Evolutionary conservation across 2,797 vertebrate species (phyloP), one percentile per base, ranked within the genome.

Genomic region (Eutrigla gurnardus): DNA sequence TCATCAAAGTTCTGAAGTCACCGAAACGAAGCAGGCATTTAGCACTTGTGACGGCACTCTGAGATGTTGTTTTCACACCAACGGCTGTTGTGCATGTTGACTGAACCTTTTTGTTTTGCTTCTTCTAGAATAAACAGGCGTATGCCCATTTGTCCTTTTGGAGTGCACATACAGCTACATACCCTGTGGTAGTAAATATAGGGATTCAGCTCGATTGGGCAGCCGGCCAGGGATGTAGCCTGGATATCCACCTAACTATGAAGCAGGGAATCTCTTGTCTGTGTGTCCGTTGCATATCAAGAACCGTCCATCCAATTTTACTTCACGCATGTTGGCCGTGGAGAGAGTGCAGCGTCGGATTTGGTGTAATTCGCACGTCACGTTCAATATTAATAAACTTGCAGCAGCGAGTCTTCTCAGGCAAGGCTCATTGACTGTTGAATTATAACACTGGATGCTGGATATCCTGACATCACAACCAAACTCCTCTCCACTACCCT

Each of bases 1-100:
- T 87, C 65, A 80, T 81, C 82, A 80, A 76, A 87, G 80, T 84
- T 82, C 70, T 12, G 71, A 74, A 74, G 70, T 68, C 68, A 49
- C 15, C 73, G 11, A 67, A 55, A 36, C 5, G 8, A 65, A 49
- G 35, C 12, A 50, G 66, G 37, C 45, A 14, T 81, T 90, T 84
- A 72, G 73, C 6, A 32, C 62, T 50, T 50, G 59, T 70, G 78
- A 83, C 78, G 55, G 62, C 62, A 54, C 62, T 70, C 74, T 54
- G 54, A 65, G 71, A 33, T 77, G 67, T 64, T 43, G 49, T 71
- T 62, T 62, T 45, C 40, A 62, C 40, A 52, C 43, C 60, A 50
- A 63, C 67, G 58, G 47, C 81, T 72, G 71, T 3, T 6, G n/a
- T 60, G 32, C 54, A 47, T 6, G 25, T 68, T 66, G 70, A 66